Evolutionary conservation across 2,113 vertebrate species (phyloP).

Genomic region (Eurypyga helias): DNA sequence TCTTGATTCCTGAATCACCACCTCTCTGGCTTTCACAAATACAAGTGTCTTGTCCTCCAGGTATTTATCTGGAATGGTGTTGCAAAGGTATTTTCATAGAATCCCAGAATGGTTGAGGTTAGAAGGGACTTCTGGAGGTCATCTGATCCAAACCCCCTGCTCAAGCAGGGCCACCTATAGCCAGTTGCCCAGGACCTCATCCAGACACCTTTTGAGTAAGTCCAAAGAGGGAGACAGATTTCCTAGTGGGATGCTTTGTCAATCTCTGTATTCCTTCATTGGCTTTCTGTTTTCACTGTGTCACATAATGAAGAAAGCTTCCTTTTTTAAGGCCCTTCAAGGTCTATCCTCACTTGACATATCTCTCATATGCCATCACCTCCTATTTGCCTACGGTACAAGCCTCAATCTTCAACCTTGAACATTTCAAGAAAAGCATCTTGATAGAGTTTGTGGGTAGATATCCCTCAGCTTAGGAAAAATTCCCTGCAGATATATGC

Average conservation of each 20-base stretch:
- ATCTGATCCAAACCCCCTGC: neutral
- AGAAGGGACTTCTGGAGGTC: neutral
- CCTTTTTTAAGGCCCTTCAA: neutral
- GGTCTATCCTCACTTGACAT: neutral
- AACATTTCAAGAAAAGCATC: neutral
- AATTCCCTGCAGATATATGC: neutral
- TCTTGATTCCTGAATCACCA: neutral
- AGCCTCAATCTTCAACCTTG: neutral
- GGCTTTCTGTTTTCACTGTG: neutral
- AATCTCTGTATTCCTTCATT: neutral
- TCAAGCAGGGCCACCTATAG: neutral
- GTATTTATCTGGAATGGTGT: neutral
- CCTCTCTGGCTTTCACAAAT: neutral
- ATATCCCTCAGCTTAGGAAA: neutral
- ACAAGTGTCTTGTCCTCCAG: neutral
- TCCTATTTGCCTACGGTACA: neutral
- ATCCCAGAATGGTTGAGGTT: neutral
- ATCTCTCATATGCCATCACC: neutral
- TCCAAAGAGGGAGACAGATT: neutral
- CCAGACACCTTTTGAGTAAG: neutral
- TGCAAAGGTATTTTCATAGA: neutral
- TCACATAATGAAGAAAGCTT: neutral
- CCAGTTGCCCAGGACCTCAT: neutral
- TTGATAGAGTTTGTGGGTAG: neutral
- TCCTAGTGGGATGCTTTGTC: neutral